A percentile compares a stretch with the other conserved stretches of the same genome.
Conservation (phyloP, 2,888 invertebrate genomes). For the Azorinus chamasolen region DNA sequence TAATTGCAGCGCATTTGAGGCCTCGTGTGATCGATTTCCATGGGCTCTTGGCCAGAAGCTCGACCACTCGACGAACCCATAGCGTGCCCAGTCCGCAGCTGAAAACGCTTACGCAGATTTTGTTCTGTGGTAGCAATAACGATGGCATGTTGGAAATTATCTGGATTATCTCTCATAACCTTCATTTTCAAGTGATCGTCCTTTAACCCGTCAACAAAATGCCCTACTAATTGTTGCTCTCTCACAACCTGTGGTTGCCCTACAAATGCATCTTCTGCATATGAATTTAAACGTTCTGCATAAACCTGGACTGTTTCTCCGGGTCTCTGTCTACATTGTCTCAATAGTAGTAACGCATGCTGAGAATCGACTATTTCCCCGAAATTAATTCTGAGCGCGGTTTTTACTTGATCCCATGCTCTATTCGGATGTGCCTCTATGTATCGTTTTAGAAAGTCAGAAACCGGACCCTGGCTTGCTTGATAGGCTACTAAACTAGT, state of each 20-base stretch:
- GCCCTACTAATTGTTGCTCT: conserved; percentile 22
- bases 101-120: conserved; percentile 37
- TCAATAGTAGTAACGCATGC: conserved; percentile 31
- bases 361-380: conserved; percentile 39
- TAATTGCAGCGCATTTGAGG: background rate
- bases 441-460: conserved; percentile 39
- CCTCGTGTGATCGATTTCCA: conserved; percentile 20
- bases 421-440: conserved; percentile 1
- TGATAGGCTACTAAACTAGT: conserved; percentile 36
- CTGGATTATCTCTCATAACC: conserved; percentile 33
- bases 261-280: conserved; percentile 40
- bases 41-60: conserved; percentile 11
- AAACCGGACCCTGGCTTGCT: conserved; percentile 28
- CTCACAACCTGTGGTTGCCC: conserved; percentile 13
- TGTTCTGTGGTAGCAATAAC: conserved; percentile 17
- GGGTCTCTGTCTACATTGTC: conserved; percentile 33
- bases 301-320: conserved; percentile 38
- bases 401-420: conserved; percentile 9
- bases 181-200: conserved; percentile 32
- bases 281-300: conserved; percentile 29
- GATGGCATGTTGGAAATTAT: conserved; percentile 14
- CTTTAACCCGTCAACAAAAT: conserved; percentile 36
- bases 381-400: conserved; percentile 24
- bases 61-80: background rate
- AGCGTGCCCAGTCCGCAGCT: conserved; percentile 26